These are phyloP conservation scores for Eulemur coronatus DNA, from an alignment of 2,797 vertebrate species.

Conservation along the genomic window DNA sequence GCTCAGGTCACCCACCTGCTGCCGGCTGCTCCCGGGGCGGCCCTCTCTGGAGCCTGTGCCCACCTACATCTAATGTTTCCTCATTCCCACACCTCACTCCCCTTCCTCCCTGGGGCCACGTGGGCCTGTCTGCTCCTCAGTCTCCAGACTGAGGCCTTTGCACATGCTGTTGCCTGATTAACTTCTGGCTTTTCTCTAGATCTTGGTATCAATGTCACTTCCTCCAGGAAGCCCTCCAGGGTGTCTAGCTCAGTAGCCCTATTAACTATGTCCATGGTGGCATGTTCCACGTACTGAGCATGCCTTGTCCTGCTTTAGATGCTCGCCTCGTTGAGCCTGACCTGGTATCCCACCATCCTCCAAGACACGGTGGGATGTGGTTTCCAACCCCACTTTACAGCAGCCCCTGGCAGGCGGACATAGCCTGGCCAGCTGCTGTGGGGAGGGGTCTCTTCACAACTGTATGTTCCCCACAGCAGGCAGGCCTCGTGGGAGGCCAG, in stretches of 20 bases:
- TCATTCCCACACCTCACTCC: neutral
- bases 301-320: neutral
- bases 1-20: neutral
- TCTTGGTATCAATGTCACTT: neutral
- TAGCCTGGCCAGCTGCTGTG: accelerated
- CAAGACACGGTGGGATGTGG: neutral
- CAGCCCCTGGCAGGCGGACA: neutral
- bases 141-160: neutral
- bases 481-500: neutral
- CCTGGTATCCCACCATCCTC: neutral
- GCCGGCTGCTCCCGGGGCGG: too few relatives aligned
- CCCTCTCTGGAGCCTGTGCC: neutral
- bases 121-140: neutral
- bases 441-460: neutral
- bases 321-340: neutral
- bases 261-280: neutral
- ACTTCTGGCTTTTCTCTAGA: neutral
- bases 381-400: too few relatives aligned
- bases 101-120: neutral
- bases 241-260: neutral
- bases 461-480: neutral
- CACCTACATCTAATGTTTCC: too few relatives aligned
- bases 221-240: slow-evolving; percentile 5
- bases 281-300: neutral
- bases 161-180: neutral